Percentiles rank a stretch among this genome's conserved stretches.
These are phyloP conservation scores for Orestias chungarensis DNA, from an alignment of 2,797 vertebrate species.

Conservation along the genomic window DNA sequence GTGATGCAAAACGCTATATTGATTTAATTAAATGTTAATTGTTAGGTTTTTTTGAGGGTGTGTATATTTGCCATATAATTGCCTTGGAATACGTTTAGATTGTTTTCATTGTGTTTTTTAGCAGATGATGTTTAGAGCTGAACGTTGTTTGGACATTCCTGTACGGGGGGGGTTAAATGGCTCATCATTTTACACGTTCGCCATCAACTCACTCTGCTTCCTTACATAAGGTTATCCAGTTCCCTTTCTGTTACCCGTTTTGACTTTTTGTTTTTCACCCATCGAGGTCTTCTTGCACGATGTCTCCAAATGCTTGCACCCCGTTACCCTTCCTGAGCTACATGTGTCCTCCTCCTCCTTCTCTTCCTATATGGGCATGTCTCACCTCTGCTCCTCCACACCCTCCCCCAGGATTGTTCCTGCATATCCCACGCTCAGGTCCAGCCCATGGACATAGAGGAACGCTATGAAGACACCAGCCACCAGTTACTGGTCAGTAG, in stretches of 20 bases:
- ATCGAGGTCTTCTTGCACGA: too few relatives aligned
- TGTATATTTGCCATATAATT: too few relatives aligned
- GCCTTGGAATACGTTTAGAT: too few relatives aligned
- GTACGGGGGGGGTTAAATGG: slow-evolving; percentile 15
- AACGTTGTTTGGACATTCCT: slow-evolving; percentile 4
- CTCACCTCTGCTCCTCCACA: slow-evolving; percentile 67
- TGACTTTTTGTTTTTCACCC: slow-evolving; percentile 13
- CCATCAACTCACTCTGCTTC: slow-evolving; percentile 36
- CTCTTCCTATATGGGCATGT: slow-evolving; percentile 51
- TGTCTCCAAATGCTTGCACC: slow-evolving; percentile 39
- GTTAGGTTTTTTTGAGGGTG: too few relatives aligned
- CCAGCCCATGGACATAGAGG: slow-evolving; percentile 90
- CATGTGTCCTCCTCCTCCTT: slow-evolving; percentile 8
- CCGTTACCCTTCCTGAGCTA: slow-evolving; percentile 6
- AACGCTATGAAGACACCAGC: slow-evolving; percentile 86
- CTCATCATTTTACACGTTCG: slow-evolving; percentile 29
- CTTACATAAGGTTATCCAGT: slow-evolving; percentile 2
- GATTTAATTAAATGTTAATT: too few relatives aligned
- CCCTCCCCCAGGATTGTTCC: slow-evolving; percentile 89
- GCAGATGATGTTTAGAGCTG: not conserved
- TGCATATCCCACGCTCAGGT: slow-evolving; percentile 94
- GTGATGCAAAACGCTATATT: too few relatives aligned
- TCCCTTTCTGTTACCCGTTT: slow-evolving; percentile 11
- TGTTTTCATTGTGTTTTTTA: too few relatives aligned
- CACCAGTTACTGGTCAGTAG: slow-evolving; percentile 89